Base-by-base conservation (phyloP, 2,888 invertebrate genomes). In the Melinopterus prodromus region DNA sequence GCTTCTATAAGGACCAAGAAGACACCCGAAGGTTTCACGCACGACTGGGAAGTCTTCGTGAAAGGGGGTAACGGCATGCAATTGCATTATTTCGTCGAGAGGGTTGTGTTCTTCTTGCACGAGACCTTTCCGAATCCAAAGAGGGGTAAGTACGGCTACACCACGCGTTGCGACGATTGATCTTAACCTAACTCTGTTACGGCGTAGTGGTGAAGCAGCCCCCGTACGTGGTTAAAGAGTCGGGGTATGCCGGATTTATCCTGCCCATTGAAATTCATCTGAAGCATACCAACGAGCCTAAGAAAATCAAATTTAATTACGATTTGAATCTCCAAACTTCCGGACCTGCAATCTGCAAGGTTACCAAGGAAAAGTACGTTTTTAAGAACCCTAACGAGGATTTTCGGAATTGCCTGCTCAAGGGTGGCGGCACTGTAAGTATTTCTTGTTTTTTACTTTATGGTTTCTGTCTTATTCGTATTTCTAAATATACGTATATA, bases 21-120 rank as follows among this genome's bases (percentile, higher is more conserved):
- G 85, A 97, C 97, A 14, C 93, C 94, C 26, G 96, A 97, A 88
- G 98, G 97, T 75, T 98, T 96, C 88, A 99, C 98, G 84, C 99
- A 99, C 90, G 98, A 99, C 89, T 99, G 99, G 99, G 96, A 97
- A 89, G 94, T 99, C 78, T 98, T 95, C 90, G 97, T 99, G 26
- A 93, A 96, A 86, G 98, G 98, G 78, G 93, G 94, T 84, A 97
- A 98, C 87, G 95, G 95, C 84, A 94, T 95, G 83, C 95, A 96
- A 87, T 96, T 99, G 85, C 94, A 96, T 86, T 93, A 95, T 88
- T 99, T 96, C 91, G 94, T 98, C 79, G 98, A 98, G 81, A 98
- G 96, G 92, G 95, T 96, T 82, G 95, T 98, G 36, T 98, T 98
- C 88, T 91, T 94, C 87, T 92, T 99, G 78, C 98, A 99, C 87